Base-by-base conservation (phyloP, 2,113 vertebrate species). In the Cryptoleucopteryx plumbea region DNA sequence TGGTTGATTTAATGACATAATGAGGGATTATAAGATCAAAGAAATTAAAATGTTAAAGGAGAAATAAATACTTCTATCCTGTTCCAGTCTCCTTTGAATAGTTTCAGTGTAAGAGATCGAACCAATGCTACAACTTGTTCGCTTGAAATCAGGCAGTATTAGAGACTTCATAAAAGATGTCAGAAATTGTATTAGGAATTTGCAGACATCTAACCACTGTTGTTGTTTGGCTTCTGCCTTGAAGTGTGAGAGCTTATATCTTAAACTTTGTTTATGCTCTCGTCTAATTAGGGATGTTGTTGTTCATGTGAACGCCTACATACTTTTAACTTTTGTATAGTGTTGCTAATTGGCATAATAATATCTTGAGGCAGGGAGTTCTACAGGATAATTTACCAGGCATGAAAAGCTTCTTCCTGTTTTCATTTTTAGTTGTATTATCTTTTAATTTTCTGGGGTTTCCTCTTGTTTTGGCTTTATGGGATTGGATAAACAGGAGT, bases 11-110 rank as follows among this genome's bases (percentile, higher is more conserved):
- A 59, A 81, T 94, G 83, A 55, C 89, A 81, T 82, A 74, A 73
- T 18, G 3, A 90, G 68, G 38, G 32, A 94, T 82, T 90, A 86
- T 11, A 65, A 75, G 82, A 96, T 93, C 87, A 95, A 95, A 96
- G 86, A 88, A 73, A 90, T 48, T 36, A 68, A 90, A 62, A 62
- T 1, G 7, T 77, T 93, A 61, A 81, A 84, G 63, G 65, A 81
- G 6, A 45, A 90, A 43, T n/a, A 85, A 88, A 58, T 56, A 34
- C 65, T 63, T 83, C 67, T 70, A 12, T 83, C 42, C 29, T 87
- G 34, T 80, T 80, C 77, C 82, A 85, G 65, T 42, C n/a, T 87
- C 65, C 61, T 93, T 79, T 91, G 81, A 94, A 9, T 47, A 58
- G 47, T 81, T 73, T 61, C 59, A 65, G 32, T 31, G 36, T 22